Conservation (phyloP, 1,140 invertebrate species). For the Panagrolaimus sp. region DNA sequence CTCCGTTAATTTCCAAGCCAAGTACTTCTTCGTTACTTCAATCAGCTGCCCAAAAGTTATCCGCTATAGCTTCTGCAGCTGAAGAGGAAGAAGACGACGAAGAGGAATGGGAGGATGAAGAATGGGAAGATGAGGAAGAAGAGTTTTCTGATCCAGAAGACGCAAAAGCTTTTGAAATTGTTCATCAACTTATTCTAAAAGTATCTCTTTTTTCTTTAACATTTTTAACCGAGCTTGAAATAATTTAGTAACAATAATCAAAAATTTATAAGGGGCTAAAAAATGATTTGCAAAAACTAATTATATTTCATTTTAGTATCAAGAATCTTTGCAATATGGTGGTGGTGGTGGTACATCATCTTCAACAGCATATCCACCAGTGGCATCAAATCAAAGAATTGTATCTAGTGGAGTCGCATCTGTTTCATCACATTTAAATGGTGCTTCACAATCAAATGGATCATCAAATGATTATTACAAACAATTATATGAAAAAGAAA, state of each 20-base stretch:
- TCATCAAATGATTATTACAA: conserved; percentile 28
- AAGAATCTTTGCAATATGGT: background rate
- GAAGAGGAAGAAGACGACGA: too few relatives aligned
- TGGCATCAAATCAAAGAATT: background rate
- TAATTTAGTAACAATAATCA: background rate
- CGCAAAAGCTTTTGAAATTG: conserved; percentile 5
- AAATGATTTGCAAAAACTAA: background rate
- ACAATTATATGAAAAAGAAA: conserved; percentile 33
- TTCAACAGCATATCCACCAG: background rate
- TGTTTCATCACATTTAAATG: conserved; percentile 11
- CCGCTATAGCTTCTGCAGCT: too few relatives aligned
- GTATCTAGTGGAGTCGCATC: conserved; percentile 1
- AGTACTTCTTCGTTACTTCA: too few relatives aligned
- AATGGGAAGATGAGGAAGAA: conserved; percentile 14
- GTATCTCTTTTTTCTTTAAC: background rate
- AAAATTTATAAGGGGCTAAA: background rate
- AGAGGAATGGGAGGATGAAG: background rate
- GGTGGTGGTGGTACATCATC: background rate
- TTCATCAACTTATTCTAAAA: conserved; percentile 8
- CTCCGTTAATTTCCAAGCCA: too few relatives aligned
- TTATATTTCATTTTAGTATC: background rate
- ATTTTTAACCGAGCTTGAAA: background rate
- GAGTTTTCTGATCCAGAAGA: conserved; percentile 6
- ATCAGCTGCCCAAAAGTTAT: too few relatives aligned
- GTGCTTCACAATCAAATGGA: background rate